These are phyloP conservation scores for Chloroceryle amazona DNA, from an alignment of 2,797 vertebrate genomes.

Conservation along the genomic window DNA sequence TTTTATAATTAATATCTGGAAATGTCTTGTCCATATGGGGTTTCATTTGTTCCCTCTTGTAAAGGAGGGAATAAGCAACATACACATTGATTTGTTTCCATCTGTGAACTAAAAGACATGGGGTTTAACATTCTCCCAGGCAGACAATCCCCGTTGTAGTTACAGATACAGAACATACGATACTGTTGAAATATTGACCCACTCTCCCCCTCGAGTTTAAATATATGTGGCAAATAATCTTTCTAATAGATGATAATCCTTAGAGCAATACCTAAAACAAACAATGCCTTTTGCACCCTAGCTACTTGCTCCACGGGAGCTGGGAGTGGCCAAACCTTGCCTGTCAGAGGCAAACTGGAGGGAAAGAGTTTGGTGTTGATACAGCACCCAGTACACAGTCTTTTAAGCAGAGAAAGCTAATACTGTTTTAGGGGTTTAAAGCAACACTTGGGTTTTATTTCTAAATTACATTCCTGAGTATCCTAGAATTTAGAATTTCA, in stretches of 20 bases:
- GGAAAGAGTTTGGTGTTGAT: background rate
- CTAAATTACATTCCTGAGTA: background rate
- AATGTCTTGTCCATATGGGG: background rate
- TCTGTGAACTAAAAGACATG: rapidly evolving
- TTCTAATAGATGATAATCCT: background rate
- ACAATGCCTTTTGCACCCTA: too few relatives aligned
- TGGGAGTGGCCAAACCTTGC: background rate
- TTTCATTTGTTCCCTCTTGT: background rate
- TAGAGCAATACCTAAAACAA: background rate
- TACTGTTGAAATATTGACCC: background rate
- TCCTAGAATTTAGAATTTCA: background rate
- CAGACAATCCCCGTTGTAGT: background rate
- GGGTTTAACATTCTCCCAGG: background rate
- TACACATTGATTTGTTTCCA: background rate
- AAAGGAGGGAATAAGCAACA: background rate
- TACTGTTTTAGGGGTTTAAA: background rate
- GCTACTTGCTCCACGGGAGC: background rate
- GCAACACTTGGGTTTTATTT: background rate
- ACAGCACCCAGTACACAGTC: background rate
- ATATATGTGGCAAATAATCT: background rate
- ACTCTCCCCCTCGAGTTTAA: background rate
- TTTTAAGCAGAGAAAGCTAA: background rate
- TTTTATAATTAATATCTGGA: background rate
- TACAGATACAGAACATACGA: background rate
- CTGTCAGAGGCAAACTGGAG: background rate